Base-by-base conservation (phyloP, 2,797 vertebrate species). In the Hippocampus kuda region DNA sequence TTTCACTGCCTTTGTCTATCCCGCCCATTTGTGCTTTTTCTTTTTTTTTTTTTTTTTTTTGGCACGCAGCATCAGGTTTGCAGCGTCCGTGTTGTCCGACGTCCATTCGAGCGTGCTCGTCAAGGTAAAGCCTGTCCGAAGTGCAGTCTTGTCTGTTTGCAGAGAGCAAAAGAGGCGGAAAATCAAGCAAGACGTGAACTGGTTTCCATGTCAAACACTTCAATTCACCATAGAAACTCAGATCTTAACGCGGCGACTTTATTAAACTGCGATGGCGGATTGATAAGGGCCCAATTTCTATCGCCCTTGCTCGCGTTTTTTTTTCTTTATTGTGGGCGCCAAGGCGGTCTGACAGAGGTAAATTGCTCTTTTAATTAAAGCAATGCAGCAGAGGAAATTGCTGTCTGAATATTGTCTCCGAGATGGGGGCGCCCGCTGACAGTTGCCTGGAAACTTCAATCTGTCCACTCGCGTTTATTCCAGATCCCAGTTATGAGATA, bases 361-460 rank as follows among this genome's bases (percentile, higher is more conserved):
- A 93, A 93, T 92, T 92, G 93, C 92, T 91, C 89, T 93, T 95
- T 96, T 97, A 97, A 98, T 98, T 96, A 96, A 96, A 94, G 91
- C 92, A 91, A 92, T 91, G 91, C 91, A 89, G 78, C 87, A 89
- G 92, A 93, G 95, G 95, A 97, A 97, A 96, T 97, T 97, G 94
- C 93, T 90, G 93, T 93, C 92, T 92, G 92, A 92, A 93, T 93
- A 93, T 92, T 93, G 88, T 91, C 90, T 90, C 90, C 85, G 91
- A 91, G 91, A 92, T 91, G 91, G 90, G 59, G 87, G 86, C 88
- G 34, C 34, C 34, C 89, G 83, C 77, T 87, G 92, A 92, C 92
- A 91, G 94, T 94, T 94, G 94, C 93, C 88, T 92, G 91, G 93
- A 94, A 94, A 94, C 93, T 92, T 91, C 91, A 88, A 92, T 92